Conservation (phyloP, 2,113 vertebrate species). For the Sarotherodon lohbergeri region DNA sequence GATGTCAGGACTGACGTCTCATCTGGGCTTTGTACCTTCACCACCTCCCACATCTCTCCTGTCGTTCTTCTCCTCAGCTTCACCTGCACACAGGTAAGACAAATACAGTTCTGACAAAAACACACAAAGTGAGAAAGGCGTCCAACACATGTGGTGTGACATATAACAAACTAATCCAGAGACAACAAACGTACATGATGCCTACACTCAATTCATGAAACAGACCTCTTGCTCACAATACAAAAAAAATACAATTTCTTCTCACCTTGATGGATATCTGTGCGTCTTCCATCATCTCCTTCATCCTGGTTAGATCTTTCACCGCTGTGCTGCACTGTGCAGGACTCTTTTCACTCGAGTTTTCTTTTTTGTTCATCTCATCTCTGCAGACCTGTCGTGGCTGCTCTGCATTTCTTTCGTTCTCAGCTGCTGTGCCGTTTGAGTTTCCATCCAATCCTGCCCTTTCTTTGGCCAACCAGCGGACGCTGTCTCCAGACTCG, state of each 20-base stretch:
- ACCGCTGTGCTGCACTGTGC: neutral
- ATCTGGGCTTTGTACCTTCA: conserved; percentile 14
- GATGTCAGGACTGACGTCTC: neutral
- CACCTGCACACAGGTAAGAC: conserved; percentile 37
- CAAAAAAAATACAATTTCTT: rapidly evolving
- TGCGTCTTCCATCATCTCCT: neutral
- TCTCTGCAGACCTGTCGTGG: neutral
- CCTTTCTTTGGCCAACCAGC: rapidly evolving
- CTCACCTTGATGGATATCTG: conserved; percentile 46
- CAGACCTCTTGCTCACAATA: neutral
- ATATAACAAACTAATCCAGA: neutral
- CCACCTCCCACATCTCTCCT: conserved; percentile 66
- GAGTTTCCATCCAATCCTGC: neutral
- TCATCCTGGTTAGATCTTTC: conserved; percentile 18
- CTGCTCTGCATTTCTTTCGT: neutral
- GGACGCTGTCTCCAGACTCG: neutral
- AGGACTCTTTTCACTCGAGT: neutral
- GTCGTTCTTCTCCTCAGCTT: conserved; percentile 60
- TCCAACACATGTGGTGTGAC: neutral
- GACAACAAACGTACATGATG: rapidly evolving
- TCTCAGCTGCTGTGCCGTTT: neutral
- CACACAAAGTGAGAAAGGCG: neutral
- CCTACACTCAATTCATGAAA: rapidly evolving
- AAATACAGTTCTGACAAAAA: neutral
- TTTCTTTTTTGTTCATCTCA: neutral